Evolutionary conservation across 92 coral and sea anemone genomes (phyloP).

Genomic region (Porites evermanni): DNA sequence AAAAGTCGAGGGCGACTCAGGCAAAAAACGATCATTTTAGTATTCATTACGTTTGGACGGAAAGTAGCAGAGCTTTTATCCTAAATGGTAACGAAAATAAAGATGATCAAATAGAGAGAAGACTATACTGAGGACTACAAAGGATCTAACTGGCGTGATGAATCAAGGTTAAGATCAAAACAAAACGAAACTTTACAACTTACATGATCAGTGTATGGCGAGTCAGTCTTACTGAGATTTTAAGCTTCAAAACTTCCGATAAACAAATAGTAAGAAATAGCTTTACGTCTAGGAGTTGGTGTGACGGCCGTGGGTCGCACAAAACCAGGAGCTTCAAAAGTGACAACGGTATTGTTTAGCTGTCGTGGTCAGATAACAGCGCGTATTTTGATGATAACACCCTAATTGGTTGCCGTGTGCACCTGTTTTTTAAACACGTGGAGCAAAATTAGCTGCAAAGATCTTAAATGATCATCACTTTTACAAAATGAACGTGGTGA

Average conservation of each 20-base stretch:
- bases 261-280: background rate
- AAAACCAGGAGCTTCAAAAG: conserved; percentile 9
- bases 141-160: too few relatives aligned
- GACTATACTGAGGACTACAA: too few relatives aligned
- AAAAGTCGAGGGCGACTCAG: too few relatives aligned
- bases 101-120: too few relatives aligned
- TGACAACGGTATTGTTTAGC: conserved; percentile 30
- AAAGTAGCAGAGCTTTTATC: too few relatives aligned
- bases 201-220: background rate
- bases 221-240: background rate
- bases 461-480: background rate
- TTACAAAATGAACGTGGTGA: background rate
- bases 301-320: background rate
- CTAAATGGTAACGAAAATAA: too few relatives aligned
- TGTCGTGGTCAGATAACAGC: conserved; percentile 29
- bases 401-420: background rate
- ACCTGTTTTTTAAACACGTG: conserved; percentile 52
- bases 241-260: background rate
- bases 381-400: conserved; percentile 16
- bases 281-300: background rate
- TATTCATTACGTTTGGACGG: too few relatives aligned
- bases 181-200: background rate
- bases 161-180: background rate
- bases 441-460: conserved; percentile 20
- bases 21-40: too few relatives aligned